Evolutionary conservation across 2,113 vertebrate species (phyloP), one percentile per base, ranked within the genome.

Genomic region (Ceyx melanurus): DNA sequence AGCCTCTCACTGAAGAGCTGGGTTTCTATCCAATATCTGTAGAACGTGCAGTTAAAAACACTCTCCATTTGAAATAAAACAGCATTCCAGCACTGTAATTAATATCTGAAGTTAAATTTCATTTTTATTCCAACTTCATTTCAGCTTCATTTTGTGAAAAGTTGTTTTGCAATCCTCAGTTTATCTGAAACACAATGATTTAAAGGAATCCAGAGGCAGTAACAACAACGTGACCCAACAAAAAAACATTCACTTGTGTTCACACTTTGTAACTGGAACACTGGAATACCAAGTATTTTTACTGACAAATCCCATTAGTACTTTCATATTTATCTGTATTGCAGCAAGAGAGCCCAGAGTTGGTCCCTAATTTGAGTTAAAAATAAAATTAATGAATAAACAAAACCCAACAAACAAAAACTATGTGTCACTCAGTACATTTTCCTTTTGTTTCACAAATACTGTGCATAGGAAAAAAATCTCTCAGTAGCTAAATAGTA

Each of bases 321-420:
- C 13, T 91, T 82, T 84, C 46, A 40, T 77, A 62, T 76, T 89
- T 93, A 71, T 58, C 40, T 35, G 43, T 37, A 70, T 66, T 79
- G 46, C 46, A 79, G 54, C 42, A 84, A 37, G 56, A 53, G 6
- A 76, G 3, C 22, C 14, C 79, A 87, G 35, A 82, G 15, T 23
- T 13, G 6, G 22, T 46, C 54, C 15, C 42, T 66, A 67, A 86
- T 73, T 66, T 26, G 42, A 92, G 91, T 80, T 91, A 94, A 92
- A 96, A 96, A 94, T 93, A 93, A 93, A 91, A 77, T n/a, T 54
- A 76, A 91, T 66, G 51, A 94, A 48, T 95, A 89, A 94, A 74
- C 33, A 43, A 85, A 86, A 46, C 50, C 11, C 50, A 40, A 51
- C 3, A 14, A 25, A 25, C 11, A 14, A 46, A 77, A 77, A 85